These are phyloP conservation scores for Acomys russatus DNA, from an alignment of 2,797 vertebrate species.

Conservation along the genomic window DNA sequence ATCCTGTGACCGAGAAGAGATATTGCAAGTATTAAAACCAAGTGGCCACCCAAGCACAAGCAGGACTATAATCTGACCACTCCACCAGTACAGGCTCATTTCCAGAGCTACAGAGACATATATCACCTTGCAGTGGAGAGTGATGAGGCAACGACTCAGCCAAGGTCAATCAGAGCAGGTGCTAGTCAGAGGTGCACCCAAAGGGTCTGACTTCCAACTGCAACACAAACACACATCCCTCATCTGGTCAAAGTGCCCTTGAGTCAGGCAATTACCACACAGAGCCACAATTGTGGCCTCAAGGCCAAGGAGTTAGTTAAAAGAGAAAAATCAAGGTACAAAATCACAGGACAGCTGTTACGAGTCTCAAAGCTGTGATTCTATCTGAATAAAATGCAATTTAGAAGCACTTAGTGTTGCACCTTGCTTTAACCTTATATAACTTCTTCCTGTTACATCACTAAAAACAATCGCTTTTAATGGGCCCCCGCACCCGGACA, in stretches of 20 bases:
- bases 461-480: slow-evolving; percentile 57
- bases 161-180: slow-evolving; percentile 60
- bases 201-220: slow-evolving; percentile 45
- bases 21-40: background rate
- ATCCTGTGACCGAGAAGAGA: background rate
- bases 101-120: background rate
- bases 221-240: background rate
- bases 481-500: slow-evolving; percentile 42
- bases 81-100: background rate
- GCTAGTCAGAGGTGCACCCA: slow-evolving; percentile 36
- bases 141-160: slow-evolving; percentile 18
- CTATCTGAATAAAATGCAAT: slow-evolving; percentile 53
- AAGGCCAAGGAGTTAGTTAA: background rate
- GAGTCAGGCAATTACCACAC: slow-evolving; percentile 1
- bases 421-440: slow-evolving; percentile 59
- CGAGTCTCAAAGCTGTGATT: slow-evolving; percentile 47
- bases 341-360: slow-evolving; percentile 4
- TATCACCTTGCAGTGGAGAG: background rate
- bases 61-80: background rate
- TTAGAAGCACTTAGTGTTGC: slow-evolving; percentile 45
- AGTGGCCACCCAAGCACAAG: background rate
- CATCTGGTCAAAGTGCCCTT: slow-evolving; percentile 53
- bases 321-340: background rate
- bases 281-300: background rate
- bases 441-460: slow-evolving; percentile 70